Percentiles rank a stretch among this genome's conserved stretches.
Evolutionary conservation across 2,888 invertebrate genomes (phyloP).

Genomic region (Timandra comae): DNA sequence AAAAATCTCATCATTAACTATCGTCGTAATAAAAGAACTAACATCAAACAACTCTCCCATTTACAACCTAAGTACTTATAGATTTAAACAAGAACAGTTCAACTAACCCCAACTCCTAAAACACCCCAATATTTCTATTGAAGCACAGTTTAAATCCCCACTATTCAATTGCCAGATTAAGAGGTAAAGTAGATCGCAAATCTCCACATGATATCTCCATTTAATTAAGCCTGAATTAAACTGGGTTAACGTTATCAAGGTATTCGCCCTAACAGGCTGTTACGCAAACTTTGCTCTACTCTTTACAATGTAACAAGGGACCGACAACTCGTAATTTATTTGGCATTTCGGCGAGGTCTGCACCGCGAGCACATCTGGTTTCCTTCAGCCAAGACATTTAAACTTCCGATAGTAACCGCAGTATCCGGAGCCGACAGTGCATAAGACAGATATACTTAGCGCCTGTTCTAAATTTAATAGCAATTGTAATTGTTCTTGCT

Average conservation of each 20-base stretch:
- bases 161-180: too few relatives aligned
- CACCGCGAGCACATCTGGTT: conserved; percentile 48
- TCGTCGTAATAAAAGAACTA: too few relatives aligned
- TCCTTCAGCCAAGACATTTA: conserved; percentile 35
- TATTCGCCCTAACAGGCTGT: conserved; percentile 34
- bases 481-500: conserved; percentile 13
- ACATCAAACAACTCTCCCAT: too few relatives aligned
- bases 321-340: conserved; percentile 56
- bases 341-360: conserved; percentile 31
- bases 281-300: conserved; percentile 38
- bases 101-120: too few relatives aligned
- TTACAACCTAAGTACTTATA: too few relatives aligned
- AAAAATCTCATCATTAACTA: too few relatives aligned
- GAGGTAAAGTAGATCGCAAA: conserved; percentile 2
- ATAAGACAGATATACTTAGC: conserved; percentile 15
- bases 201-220: conserved; percentile 13
- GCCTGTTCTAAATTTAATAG: conserved; percentile 18
- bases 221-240: conserved; percentile 25
- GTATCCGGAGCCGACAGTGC: conserved; percentile 13
- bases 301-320: conserved; percentile 45
- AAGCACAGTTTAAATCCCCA: too few relatives aligned
- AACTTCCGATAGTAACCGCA: conserved; percentile 23
- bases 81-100: too few relatives aligned
- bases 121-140: too few relatives aligned
- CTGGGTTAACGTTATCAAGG: conserved; percentile 27